phyloP scores from a whole-genome alignment of 2,113 vertebrate species.

The Cacatua alba region DNA sequence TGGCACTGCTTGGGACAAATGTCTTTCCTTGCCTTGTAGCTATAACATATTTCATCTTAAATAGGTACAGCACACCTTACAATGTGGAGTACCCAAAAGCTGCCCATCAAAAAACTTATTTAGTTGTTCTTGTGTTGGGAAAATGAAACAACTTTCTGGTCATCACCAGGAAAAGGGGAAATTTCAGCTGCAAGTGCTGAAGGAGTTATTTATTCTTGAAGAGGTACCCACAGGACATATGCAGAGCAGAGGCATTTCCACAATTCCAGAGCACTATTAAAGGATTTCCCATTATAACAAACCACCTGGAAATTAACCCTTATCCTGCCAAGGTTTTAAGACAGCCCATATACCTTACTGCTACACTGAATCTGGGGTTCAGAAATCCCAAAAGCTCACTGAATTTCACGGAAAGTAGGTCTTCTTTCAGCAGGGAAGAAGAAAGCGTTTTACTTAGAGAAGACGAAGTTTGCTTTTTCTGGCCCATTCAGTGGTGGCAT shows the following conservation, averaged over 20 bases:
- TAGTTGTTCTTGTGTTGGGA: accelerated
- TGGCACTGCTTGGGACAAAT: not conserved
- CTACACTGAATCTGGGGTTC: not conserved
- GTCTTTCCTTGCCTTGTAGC: not conserved
- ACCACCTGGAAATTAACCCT: not conserved
- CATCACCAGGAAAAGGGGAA: not conserved
- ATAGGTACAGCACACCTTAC: too few species aligned
- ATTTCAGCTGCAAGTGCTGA: not conserved
- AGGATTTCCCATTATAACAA: not conserved
- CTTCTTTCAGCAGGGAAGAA: not conserved
- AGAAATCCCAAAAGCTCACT: not conserved
- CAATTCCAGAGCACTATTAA: not conserved
- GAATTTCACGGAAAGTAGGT: not conserved
- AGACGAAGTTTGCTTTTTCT: not conserved
- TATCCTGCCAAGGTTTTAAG: not conserved
- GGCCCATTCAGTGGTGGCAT: too few species aligned
- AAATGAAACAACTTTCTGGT: not conserved
- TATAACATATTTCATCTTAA: not conserved
- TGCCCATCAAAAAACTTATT: not conserved
- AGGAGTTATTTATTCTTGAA: not conserved
- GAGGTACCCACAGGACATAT: not conserved
- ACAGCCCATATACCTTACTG: not conserved
- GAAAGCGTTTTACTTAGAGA: not conserved
- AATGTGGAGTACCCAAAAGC: not conserved
- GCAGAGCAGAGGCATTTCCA: not conserved